Conservation (phyloP, 1,140 invertebrate genomes). For the Zaprionus kolodkinae region DNA sequence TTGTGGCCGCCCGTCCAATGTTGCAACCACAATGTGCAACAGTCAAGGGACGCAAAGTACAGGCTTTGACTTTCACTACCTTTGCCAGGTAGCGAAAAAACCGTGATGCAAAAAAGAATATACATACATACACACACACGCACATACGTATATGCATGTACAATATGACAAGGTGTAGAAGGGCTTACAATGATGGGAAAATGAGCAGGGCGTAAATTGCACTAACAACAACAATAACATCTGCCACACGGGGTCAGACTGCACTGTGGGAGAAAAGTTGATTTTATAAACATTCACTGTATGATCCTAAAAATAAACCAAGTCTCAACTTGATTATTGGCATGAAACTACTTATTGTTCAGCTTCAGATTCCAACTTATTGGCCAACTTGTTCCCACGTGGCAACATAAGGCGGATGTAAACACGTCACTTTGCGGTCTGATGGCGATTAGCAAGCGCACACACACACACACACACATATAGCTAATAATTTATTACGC, state of each 20-base stretch:
- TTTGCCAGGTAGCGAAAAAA: slow-evolving; percentile 30
- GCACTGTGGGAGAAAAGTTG: background rate
- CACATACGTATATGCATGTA: background rate
- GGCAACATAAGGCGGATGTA: too few species aligned
- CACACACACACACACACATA: background rate
- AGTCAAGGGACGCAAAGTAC: slow-evolving; percentile 13
- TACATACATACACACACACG: background rate
- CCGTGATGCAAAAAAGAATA: slow-evolving; percentile 20
- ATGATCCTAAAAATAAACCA: too few species aligned
- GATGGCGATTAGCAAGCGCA: background rate
- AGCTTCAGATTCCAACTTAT: too few species aligned
- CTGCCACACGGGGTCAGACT: slow-evolving; percentile 51
- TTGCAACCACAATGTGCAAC: slow-evolving; percentile 29
- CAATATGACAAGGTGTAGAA: slow-evolving; percentile 53
- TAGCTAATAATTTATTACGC: background rate
- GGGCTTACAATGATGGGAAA: slow-evolving; percentile 60
- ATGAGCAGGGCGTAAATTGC: slow-evolving; percentile 62
- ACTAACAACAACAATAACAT: slow-evolving; percentile 33
- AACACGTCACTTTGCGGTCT: too few species aligned
- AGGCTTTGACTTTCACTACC: slow-evolving; percentile 26
- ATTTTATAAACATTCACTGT: background rate
- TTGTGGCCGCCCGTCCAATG: slow-evolving; percentile 38
- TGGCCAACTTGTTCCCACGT: too few species aligned
- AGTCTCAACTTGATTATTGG: too few species aligned
- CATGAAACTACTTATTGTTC: too few species aligned